Evolutionary conservation across 2,113 vertebrate genomes (phyloP).

Genomic region (Pseudopodoces humilis): DNA sequence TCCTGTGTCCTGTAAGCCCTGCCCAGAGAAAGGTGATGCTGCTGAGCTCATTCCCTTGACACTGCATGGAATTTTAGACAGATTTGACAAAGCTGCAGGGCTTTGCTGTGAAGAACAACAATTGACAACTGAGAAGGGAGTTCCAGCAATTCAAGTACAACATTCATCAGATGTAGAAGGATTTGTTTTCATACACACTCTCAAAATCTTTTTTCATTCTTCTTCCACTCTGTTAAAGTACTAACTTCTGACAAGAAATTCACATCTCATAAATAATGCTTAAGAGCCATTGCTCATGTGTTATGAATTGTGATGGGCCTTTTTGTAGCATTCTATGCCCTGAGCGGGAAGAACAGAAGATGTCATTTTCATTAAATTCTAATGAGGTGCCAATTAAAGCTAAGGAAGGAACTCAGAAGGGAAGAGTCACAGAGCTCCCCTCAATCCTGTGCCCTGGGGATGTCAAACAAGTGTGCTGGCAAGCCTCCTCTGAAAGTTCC

Average conservation of each 20-base stretch:
- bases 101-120: background rate
- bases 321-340: constrained; percentile 78
- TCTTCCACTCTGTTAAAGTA: constrained; percentile 67
- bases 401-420: constrained; percentile 74
- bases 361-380: constrained; percentile 88
- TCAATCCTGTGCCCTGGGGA: constrained; percentile 74
- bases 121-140: constrained; percentile 31
- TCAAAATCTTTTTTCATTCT: constrained; percentile 48
- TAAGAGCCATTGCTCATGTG: constrained; percentile 79
- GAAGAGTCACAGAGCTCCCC: constrained; percentile 75
- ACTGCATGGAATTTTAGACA: background rate
- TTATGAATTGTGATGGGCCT: constrained; percentile 82
- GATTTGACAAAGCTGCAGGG: constrained; percentile 26
- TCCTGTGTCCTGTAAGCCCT: background rate
- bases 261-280: constrained; percentile 85
- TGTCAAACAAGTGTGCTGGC: constrained; percentile 64
- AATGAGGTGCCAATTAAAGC: constrained; percentile 87
- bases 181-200: constrained; percentile 13
- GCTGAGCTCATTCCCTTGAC: background rate
- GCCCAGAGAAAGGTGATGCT: background rate
- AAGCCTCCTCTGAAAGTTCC: constrained; percentile 75
- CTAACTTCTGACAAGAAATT: constrained; percentile 83
- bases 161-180: constrained; percentile 48
- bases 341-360: constrained; percentile 82
- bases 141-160: constrained; percentile 36